Evolutionary conservation across 2,797 vertebrate species (phyloP).

Genomic region (Alectoris magna): DNA sequence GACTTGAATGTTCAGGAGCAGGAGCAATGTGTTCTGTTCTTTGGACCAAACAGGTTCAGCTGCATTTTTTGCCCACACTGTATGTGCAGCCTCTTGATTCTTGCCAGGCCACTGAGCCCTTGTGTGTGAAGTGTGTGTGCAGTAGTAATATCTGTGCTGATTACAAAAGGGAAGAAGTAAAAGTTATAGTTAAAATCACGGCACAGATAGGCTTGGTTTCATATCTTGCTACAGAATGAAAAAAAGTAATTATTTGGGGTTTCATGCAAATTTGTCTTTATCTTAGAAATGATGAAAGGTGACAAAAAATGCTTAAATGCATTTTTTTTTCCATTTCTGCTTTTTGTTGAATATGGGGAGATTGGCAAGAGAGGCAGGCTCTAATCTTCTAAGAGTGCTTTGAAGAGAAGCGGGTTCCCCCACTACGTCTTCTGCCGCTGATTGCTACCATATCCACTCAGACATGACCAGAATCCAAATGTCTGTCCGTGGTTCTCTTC

Average conservation of each 20-base stretch:
- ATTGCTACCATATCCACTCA: neutral
- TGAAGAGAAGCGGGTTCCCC: neutral
- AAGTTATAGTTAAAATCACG: neutral
- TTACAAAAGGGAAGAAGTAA: neutral
- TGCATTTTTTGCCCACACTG: fast-evolving
- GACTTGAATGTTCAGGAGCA: neutral
- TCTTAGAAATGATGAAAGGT: neutral
- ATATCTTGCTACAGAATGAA: neutral
- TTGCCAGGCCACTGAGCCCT: neutral
- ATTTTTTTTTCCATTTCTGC: neutral
- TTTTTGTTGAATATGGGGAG: neutral
- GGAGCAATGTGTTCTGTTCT: neutral
- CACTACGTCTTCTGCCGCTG: neutral
- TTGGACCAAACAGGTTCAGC: neutral
- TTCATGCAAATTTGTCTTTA: fast-evolving
- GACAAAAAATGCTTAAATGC: neutral
- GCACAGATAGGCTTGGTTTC: neutral
- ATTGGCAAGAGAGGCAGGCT: neutral
- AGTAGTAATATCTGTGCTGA: neutral
- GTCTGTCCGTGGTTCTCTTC: neutral
- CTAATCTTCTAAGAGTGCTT: neutral
- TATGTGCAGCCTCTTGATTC: neutral
- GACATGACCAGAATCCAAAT: neutral
- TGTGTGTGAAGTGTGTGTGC: fast-evolving
- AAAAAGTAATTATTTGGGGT: neutral